phyloP scores from a whole-genome alignment of 2,888 invertebrate species.

The Cybosia mesomella region DNA sequence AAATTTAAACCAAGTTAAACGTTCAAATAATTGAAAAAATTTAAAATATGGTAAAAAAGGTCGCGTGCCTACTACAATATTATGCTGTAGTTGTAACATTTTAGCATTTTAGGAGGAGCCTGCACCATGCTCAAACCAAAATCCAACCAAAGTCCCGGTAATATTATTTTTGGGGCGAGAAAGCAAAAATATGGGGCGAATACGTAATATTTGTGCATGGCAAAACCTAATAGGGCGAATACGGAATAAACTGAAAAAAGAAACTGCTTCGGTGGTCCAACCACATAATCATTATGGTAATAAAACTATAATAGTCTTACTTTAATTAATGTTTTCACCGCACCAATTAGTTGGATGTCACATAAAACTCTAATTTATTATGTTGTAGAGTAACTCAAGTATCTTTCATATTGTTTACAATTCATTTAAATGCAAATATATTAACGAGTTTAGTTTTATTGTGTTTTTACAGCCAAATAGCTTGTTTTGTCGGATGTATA shows the following conservation, averaged over 20 bases:
- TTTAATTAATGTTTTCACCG: constrained; percentile 13
- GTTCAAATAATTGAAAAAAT: no score
- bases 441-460: constrained; percentile 6
- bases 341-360: constrained; percentile 17
- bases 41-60: no score
- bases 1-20: no score
- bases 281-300: background rate
- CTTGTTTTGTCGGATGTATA: background rate
- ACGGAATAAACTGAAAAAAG: background rate
- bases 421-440: constrained; percentile 7
- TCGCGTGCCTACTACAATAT: no score
- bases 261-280: constrained; percentile 7
- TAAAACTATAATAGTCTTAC: constrained; percentile 14
- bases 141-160: no score
- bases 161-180: no score
- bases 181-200: no score
- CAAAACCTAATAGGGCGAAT: background rate
- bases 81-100: no score
- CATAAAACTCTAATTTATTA: constrained; percentile 29
- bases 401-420: constrained; percentile 8
- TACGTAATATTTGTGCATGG: no score
- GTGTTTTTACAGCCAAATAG: constrained; percentile 7
- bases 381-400: constrained; percentile 2
- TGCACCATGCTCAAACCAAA: no score
- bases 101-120: no score